A percentile compares a stretch with the other conserved stretches of the same genome.
Conservation (phyloP, 1,140 invertebrate species). For the Nasonia giraulti region DNA sequence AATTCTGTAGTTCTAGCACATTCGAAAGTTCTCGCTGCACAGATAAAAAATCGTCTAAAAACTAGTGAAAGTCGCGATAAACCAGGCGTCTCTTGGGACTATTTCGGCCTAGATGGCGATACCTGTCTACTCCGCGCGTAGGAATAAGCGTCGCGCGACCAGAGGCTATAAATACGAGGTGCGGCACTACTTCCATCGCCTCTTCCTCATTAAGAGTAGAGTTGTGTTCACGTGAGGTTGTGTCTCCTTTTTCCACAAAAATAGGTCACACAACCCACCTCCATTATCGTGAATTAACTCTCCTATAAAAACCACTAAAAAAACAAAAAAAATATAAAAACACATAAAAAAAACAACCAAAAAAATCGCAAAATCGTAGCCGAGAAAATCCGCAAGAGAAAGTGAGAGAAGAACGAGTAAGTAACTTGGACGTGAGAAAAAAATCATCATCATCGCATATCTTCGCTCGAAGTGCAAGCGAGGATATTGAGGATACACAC, state of each 20-base stretch:
- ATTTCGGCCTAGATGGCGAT: slow-evolving; percentile 40
- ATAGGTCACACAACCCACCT: slow-evolving; percentile 88
- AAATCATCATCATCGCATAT: background rate
- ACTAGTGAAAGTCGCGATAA: too few species aligned
- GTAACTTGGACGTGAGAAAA: background rate
- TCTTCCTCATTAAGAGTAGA: slow-evolving; percentile 79
- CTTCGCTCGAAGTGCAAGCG: background rate
- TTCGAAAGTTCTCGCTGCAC: background rate
- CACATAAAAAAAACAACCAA: slow-evolving; percentile 66
- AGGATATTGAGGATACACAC: background rate
- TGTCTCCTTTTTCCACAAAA: slow-evolving; percentile 73
- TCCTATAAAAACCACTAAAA: slow-evolving; percentile 81
- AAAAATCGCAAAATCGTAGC: slow-evolving; percentile 73
- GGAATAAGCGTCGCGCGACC: slow-evolving; percentile 49
- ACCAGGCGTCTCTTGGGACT: slow-evolving; percentile 11
- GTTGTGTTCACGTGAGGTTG: slow-evolving; percentile 78
- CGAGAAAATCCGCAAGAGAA: slow-evolving; percentile 64
- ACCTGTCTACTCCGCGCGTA: slow-evolving; percentile 29
- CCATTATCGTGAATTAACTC: slow-evolving; percentile 84
- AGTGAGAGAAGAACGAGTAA: slow-evolving; percentile 23
- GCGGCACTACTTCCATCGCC: slow-evolving; percentile 67
- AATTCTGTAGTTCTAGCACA: background rate
- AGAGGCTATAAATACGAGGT: slow-evolving; percentile 70
- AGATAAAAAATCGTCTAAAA: too few species aligned
- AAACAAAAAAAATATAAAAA: slow-evolving; percentile 78